Conservation (phyloP, 2,888 invertebrate genomes). For the Melanotus villosus region DNA sequence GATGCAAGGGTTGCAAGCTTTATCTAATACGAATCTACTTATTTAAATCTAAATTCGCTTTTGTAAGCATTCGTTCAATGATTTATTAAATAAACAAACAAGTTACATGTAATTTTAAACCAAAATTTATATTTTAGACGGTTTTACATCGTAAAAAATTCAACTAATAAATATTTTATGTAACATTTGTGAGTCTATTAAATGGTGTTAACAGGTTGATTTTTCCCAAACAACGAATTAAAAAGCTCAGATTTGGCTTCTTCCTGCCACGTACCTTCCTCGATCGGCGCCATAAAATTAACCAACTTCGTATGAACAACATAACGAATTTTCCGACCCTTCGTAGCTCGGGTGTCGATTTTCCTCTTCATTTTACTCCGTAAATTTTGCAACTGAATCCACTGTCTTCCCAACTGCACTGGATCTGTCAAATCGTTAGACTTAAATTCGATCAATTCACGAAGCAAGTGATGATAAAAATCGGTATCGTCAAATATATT, state of each 20-base stretch:
- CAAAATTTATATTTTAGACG: too few species aligned
- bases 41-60: too few species aligned
- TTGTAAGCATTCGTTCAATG: too few species aligned
- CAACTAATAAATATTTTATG: neutral
- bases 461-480: slow-evolving; percentile 93
- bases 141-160: neutral
- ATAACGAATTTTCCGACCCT: slow-evolving; percentile 92
- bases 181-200: neutral
- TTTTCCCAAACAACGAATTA: slow-evolving; percentile 84
- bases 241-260: slow-evolving; percentile 86
- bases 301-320: slow-evolving; percentile 88
- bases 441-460: slow-evolving; percentile 94
- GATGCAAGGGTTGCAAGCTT: too few species aligned
- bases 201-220: slow-evolving; percentile 42
- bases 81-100: too few species aligned
- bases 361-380: slow-evolving; percentile 93
- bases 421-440: slow-evolving; percentile 88
- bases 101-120: too few species aligned
- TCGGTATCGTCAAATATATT: slow-evolving; percentile 98
- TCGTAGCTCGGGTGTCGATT: slow-evolving; percentile 94
- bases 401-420: slow-evolving; percentile 88
- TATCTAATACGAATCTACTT: too few species aligned
- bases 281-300: slow-evolving; percentile 90
- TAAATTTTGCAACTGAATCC: slow-evolving; percentile 92
- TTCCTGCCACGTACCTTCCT: slow-evolving; percentile 80